phyloP scores from a whole-genome alignment of 1,140 invertebrate species.

The Drosophila kohkoa region DNA sequence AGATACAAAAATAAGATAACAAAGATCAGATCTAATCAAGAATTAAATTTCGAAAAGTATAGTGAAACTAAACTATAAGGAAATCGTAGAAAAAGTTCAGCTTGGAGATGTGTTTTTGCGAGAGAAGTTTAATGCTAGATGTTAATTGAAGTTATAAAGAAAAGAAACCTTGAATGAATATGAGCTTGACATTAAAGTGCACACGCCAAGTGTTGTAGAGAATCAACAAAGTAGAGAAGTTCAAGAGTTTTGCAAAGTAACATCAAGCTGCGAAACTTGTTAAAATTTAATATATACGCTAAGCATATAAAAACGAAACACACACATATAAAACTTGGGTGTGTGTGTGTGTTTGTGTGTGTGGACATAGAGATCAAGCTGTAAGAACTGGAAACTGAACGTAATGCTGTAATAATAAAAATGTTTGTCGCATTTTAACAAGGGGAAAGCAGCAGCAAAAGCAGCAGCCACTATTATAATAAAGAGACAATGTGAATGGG shows the following conservation, averaged over 20 bases:
- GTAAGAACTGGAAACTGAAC: conserved; percentile 1
- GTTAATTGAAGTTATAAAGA: background rate
- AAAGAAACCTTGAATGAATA: background rate
- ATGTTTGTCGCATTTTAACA: conserved; percentile 24
- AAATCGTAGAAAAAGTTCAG: too few relatives aligned
- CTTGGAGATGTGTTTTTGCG: too few relatives aligned
- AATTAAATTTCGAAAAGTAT: too few relatives aligned
- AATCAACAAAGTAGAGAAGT: background rate
- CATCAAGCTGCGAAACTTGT: conserved; percentile 1
- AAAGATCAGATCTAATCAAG: too few relatives aligned
- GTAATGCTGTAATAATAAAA: conserved; percentile 3
- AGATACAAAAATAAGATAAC: too few relatives aligned
- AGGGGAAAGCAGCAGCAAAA: conserved; percentile 14
- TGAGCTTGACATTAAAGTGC: too few relatives aligned
- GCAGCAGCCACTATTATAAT: background rate
- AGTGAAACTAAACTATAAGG: too few relatives aligned
- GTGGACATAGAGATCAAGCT: background rate
- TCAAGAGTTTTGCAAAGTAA: background rate
- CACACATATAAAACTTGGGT: background rate
- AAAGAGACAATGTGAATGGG: too few relatives aligned
- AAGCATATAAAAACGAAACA: background rate
- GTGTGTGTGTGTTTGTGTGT: too few relatives aligned
- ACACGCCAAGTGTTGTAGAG: too few relatives aligned
- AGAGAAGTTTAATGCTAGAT: too few relatives aligned
- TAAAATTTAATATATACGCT: background rate